phyloP scores from a whole-genome alignment of 2,888 invertebrate genomes.

The Craniophora ligustri region DNA sequence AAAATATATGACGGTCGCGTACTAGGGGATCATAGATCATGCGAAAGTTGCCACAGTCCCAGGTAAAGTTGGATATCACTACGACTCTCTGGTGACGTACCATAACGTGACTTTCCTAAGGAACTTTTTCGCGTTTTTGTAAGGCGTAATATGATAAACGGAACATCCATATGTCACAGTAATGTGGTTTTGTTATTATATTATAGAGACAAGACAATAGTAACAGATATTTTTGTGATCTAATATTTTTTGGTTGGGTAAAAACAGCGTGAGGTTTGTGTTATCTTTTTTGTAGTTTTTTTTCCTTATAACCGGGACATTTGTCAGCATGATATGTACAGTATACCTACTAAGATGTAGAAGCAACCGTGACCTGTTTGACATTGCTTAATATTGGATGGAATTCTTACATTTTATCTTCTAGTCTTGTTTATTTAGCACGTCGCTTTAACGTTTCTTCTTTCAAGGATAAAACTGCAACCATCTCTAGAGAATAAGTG shows the following conservation, averaged over 20 bases:
- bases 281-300: slow-evolving; percentile 1
- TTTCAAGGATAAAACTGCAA: slow-evolving; percentile 13
- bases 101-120: slow-evolving; percentile 58
- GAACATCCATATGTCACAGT: slow-evolving; percentile 33
- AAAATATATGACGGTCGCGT: slow-evolving; percentile 52
- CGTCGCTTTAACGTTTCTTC: neutral
- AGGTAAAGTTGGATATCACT: slow-evolving; percentile 64
- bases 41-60: slow-evolving; percentile 56
- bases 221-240: slow-evolving; percentile 29
- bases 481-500: slow-evolving; percentile 3
- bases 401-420: neutral
- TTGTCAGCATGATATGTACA: neutral
- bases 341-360: neutral
- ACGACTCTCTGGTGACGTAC: slow-evolving; percentile 61
- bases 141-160: slow-evolving; percentile 43
- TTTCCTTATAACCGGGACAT: neutral
- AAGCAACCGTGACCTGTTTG: neutral
- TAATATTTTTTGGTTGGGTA: slow-evolving; percentile 32
- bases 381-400: neutral
- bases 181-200: slow-evolving; percentile 47
- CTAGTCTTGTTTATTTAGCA: neutral
- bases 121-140: slow-evolving; percentile 56
- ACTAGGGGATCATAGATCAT: slow-evolving; percentile 62
- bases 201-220: slow-evolving; percentile 28
- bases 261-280: slow-evolving; percentile 6